Percentiles rank a stretch among this genome's conserved stretches.
Evolutionary conservation across 2,797 vertebrate species (phyloP).

Genomic region (Pseudocheirus occidentalis): DNA sequence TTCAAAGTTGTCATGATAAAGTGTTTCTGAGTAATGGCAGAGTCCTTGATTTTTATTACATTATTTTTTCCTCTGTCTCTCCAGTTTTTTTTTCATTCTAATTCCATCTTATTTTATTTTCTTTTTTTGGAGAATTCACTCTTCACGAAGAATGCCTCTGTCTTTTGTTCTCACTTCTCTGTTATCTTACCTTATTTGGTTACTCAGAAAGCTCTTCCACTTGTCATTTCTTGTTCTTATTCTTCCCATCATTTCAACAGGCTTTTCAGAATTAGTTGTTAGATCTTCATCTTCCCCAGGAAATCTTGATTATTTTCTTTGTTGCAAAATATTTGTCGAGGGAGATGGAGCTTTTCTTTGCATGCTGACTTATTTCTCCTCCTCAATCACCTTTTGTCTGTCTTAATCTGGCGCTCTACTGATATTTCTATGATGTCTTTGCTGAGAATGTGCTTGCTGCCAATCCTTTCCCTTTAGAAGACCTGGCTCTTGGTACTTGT

Average conservation of each 20-base stretch:
- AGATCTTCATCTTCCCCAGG: background rate
- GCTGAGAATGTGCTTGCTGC: too few relatives aligned
- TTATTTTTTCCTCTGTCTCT: background rate
- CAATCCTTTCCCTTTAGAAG: background rate
- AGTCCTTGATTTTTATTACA: background rate
- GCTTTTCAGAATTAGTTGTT: background rate
- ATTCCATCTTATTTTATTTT: background rate
- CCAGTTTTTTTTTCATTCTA: background rate
- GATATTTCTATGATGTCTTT: background rate
- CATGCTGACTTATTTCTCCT: background rate
- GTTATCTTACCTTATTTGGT: background rate
- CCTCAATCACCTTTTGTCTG: background rate
- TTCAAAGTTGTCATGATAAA: background rate
- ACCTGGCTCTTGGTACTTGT: background rate
- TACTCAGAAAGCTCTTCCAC: background rate
- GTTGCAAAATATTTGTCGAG: background rate
- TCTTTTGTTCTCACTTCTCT: background rate
- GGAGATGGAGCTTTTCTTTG: background rate
- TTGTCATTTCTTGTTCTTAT: too few relatives aligned
- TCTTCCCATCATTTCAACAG: background rate
- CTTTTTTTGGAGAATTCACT: background rate
- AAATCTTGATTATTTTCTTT: background rate
- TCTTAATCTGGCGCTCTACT: background rate
- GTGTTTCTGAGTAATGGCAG: background rate
- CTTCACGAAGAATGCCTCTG: too few relatives aligned